Evolutionary conservation across 2,888 invertebrate genomes (phyloP), one percentile per base, ranked within the genome.

Genomic region (Ochropacha duplaris): DNA sequence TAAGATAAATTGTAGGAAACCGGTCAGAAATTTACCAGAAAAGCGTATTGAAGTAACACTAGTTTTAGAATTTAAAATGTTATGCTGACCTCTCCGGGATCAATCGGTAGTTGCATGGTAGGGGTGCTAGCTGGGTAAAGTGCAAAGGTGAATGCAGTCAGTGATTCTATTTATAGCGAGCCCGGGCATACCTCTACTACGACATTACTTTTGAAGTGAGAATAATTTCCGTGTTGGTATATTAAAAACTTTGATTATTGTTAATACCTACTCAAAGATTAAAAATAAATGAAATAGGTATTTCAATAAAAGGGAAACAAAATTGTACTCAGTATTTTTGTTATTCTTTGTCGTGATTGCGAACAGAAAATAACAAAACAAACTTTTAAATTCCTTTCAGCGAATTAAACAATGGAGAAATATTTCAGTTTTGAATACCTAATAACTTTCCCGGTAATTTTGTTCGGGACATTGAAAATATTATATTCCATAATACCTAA

Each of bases 121-220:
- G 59, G 64, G 68, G 62, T 63, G 68, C 62, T 44, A 61, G 63
- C 64, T 64, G 56, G 63, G 75, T 67, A 83, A 84, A 84, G 83
- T 84, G 84, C 87, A 87, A 83, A 87, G 84, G 86, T 80, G 72
- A 78, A 79, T 86, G 82, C 84, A 84, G 72, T 74, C 68, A 65
- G 65, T 68, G 66, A 60, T 68, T 72, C 83, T 86, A 86, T 87
- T 83, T 83, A 83, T 83, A 86, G 82, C 73, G 54, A 64, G 73
- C 77, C 81, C 72, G 76, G 79, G 71, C 67, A 59, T 55, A 5
- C 64, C 63, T 51, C 62, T 76, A 75, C 74, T 49, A 66, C n/a
- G 14, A 22, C 52, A 16, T 58, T 31, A 3, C 31, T 6, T 2
- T 12, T 31, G 12, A 31, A 31, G 31, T 31, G 31, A 31, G 31